Conservation (phyloP, 1,140 invertebrate species). For the Aphis craccivora region DNA sequence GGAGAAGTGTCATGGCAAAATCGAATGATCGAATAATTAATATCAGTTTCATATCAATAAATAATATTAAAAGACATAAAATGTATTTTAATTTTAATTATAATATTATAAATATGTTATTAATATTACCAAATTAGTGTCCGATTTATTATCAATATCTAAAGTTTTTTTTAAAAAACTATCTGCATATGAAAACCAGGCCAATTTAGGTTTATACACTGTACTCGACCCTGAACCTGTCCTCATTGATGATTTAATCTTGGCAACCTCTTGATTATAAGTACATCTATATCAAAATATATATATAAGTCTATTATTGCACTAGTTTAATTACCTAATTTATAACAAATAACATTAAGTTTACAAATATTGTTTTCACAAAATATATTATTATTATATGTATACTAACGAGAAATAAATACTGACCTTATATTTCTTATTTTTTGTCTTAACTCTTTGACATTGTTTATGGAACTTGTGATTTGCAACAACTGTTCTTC, state of each 20-base stretch:
- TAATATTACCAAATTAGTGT: not conserved
- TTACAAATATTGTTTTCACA: too few relatives aligned
- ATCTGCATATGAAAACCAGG: not conserved
- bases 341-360: too few relatives aligned
- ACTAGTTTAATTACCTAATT: not conserved
- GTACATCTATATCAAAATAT: not conserved
- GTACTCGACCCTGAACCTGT: not conserved
- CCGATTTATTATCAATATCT: not conserved
- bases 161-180: not conserved
- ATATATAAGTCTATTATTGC: not conserved
- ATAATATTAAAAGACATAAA: too few relatives aligned
- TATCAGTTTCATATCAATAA: too few relatives aligned
- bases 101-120: not conserved
- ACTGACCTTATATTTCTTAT: too few relatives aligned
- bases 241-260: not conserved
- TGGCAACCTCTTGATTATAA: slow-evolving; percentile 26
- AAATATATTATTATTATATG: too few relatives aligned
- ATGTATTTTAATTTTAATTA: too few relatives aligned
- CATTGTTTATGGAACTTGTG: too few relatives aligned
- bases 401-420: too few relatives aligned
- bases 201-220: slow-evolving; percentile 1
- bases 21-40: not conserved
- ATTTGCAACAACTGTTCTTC: too few relatives aligned
- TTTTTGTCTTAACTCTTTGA: too few relatives aligned
- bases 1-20: slow-evolving; percentile 46